Conservation (phyloP, 1,140 invertebrate species). For the Drosophila melanica region DNA sequence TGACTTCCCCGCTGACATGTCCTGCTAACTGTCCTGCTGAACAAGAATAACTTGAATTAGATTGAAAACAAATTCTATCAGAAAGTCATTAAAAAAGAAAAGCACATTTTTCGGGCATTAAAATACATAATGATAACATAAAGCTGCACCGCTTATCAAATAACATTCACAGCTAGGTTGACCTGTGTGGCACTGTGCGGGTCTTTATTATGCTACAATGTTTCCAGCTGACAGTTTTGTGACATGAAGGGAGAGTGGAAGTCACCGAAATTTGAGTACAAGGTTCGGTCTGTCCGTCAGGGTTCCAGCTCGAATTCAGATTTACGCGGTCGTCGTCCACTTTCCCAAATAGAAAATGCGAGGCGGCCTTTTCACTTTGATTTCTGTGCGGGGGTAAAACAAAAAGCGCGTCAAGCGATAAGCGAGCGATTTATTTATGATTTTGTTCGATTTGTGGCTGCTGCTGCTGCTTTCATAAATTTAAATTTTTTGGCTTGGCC, state of each 20-base stretch:
- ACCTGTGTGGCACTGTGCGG: slow-evolving; percentile 22
- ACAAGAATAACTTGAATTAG: too few relatives aligned
- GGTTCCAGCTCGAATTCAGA: slow-evolving; percentile 4
- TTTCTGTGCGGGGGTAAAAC: slow-evolving; percentile 21
- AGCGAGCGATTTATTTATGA: slow-evolving; percentile 80
- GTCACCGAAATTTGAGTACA: slow-evolving; percentile 25
- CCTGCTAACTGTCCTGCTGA: too few relatives aligned
- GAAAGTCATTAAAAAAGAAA: slow-evolving; percentile 1
- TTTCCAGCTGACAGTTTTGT: slow-evolving; percentile 32
- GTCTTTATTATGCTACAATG: neutral
- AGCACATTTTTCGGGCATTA: too few relatives aligned
- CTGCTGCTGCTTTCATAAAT: slow-evolving; percentile 73
- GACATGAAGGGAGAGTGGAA: slow-evolving; percentile 17
- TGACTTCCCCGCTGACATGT: too few relatives aligned
- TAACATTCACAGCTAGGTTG: slow-evolving; percentile 29
- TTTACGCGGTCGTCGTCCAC: slow-evolving; percentile 40
- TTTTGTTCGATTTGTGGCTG: slow-evolving; percentile 67
- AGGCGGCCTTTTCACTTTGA: slow-evolving; percentile 70
- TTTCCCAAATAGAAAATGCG: slow-evolving; percentile 58
- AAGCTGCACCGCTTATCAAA: slow-evolving; percentile 2
- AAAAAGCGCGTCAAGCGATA: slow-evolving; percentile 47
- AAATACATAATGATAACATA: slow-evolving; percentile 19
- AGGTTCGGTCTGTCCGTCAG: slow-evolving; percentile 22
- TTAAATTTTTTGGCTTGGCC: slow-evolving; percentile 64
- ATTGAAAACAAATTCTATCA: neutral